Percentiles rank a stretch among this genome's conserved stretches.
Evolutionary conservation across 2,888 invertebrate genomes (phyloP).

Genomic region (Pocota personata): DNA sequence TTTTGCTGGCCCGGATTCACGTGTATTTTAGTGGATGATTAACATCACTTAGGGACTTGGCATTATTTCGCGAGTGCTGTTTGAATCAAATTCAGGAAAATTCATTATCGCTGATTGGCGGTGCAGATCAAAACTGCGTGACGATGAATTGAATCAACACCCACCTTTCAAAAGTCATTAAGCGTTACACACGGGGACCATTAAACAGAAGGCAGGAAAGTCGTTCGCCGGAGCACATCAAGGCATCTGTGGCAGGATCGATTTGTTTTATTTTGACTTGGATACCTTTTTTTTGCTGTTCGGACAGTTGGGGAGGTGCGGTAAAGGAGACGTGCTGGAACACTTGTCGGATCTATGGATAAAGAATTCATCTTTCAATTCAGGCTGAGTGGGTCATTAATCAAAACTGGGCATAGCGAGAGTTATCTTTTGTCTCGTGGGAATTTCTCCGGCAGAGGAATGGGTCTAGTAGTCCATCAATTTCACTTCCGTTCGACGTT

Average conservation of each 20-base stretch:
- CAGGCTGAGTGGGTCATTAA: slow-evolving; percentile 53
- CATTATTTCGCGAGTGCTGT: slow-evolving; percentile 41
- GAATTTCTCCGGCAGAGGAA: slow-evolving; percentile 24
- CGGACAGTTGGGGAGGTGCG: not conserved
- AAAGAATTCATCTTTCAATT: slow-evolving; percentile 33
- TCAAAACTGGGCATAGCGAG: slow-evolving; percentile 43
- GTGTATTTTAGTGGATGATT: not conserved
- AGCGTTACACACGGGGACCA: not conserved
- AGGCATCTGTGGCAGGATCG: slow-evolving; percentile 38
- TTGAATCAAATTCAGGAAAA: slow-evolving; percentile 43
- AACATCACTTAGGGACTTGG: slow-evolving; percentile 20
- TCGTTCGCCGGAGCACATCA: not conserved
- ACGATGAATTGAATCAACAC: slow-evolving; percentile 58
- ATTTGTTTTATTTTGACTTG: slow-evolving; percentile 29
- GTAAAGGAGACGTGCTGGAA: slow-evolving; percentile 3
- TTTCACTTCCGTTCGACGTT: slow-evolving; percentile 53
- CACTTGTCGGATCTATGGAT: slow-evolving; percentile 40
- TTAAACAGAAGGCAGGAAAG: slow-evolving; percentile 25
- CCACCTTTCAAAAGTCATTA: slow-evolving; percentile 46
- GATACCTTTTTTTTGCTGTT: not conserved
- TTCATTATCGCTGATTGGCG: slow-evolving; percentile 34
- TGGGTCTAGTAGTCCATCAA: slow-evolving; percentile 9
- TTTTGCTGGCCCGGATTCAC: not conserved
- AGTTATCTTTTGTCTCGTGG: slow-evolving; percentile 48
- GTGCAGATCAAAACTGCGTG: slow-evolving; percentile 10